Base-by-base conservation (phyloP, 2,888 invertebrate genomes). In the Meteorus cinctellus region DNA sequence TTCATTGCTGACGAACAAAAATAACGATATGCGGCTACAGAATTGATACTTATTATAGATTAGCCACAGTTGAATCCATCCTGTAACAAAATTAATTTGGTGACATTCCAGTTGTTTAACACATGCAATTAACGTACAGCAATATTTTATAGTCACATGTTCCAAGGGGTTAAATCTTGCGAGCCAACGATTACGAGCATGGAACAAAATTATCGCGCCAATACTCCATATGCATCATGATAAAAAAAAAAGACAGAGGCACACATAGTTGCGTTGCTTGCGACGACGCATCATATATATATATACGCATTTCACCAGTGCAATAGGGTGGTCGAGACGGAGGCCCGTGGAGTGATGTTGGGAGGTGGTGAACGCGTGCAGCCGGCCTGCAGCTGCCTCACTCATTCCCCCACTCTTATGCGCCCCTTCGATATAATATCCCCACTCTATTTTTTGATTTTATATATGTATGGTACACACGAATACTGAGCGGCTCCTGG, bases 291-390 rank as follows among this genome's bases (percentile, higher is more conserved):
- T 4, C 8, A 29, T 66, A 51, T 29, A 63, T n/a, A 59, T 34
- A 72, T 31, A 45, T 65, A 69, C 16, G 34, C 14, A 14, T 27
- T 48, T 74, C 55, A 55, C 55, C 55, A 55, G 62, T 55, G 65
- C 16, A 51, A 59, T 75, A 76, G 74, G 76, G 77, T 73, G 70
- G 68, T 71, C 67, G 89, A 87, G 4, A 90, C 90, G 0, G 82
- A 90, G 55, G 90, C 90, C 74, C 81, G 79, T 1, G 85, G 86
- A 67, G 67, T 80, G 65, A 75, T 83, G 78, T 82, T 82, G 78
- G 79, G 80, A 24, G 81, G 78, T 77, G 80, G 80, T 92, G 55
- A 92, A 91, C 85, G 92, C 92, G 88, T 89, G 89, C 88, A 89
- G 89, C 86, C 87, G 87, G 88, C 88, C 86, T 88, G 88, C 88